Evolutionary conservation across 2,797 vertebrate genomes (phyloP), one percentile per base, ranked within the genome.

Genomic region (Anomalospiza imberbis): DNA sequence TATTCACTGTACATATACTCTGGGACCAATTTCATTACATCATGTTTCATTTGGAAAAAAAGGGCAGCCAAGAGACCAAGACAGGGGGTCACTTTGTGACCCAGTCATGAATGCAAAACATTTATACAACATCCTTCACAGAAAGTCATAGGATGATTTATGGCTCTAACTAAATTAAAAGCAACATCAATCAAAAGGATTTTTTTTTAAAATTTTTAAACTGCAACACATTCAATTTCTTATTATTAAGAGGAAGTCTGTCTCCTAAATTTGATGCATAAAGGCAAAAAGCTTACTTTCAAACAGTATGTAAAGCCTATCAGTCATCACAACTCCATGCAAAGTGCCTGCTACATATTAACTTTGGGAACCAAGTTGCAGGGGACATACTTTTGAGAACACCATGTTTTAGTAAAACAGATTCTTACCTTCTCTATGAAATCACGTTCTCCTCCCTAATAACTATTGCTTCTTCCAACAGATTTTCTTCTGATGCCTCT

Each of bases 141-240:
- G 53, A 70, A 79, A 86, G 31, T 77, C 74, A 45, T n/a, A 57
- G 36, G 47, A 65, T 88, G 88, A 97, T 97, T 95, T 95, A 95
- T 91, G 45, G 29, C 25, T 87, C 24, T 74, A 96, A 86, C 53
- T 78, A 92, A 90, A 94, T 95, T 95, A 96, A 96, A 89, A 95
- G n/a, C 32, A 88, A 55, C 71, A 95, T 97, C 75, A 91, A 81
- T 95, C 94, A 95, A 92, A 85, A 36, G 1, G 13, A 31, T 88
- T 93, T 91, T 87, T n/a, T n/a, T n/a, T n/a, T n/a, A n/a, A n/a
- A 88, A 87, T 93, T 90, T 94, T 95, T 57, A 60, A 87, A 89
- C 79, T 36, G 25, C 50, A 94, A 57, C n/a, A 55, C 13, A 45
- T 68, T 94, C 32, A 19, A 12, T 88, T 96, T 91, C 32, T 82